Evolutionary conservation across 2,888 invertebrate species (phyloP), one percentile per base, ranked within the genome.

Genomic region (Athalia cordata): DNA sequence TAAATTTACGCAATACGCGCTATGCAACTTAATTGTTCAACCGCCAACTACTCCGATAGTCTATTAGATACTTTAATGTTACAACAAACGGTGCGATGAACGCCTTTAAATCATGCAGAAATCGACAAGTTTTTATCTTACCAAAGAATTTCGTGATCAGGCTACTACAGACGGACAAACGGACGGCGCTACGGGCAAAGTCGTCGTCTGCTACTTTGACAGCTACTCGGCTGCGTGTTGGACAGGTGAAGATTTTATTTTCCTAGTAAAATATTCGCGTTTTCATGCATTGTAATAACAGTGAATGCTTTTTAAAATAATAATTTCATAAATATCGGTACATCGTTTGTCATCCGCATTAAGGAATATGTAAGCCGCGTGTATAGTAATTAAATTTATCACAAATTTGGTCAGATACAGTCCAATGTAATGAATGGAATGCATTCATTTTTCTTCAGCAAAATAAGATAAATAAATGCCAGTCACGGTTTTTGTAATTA

Each of bases 1-100:
- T 89, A 87, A 88, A 88, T 89, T 89, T 89, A 88, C 87, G 88
- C 89, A 89, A 89, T 86, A 85, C 80, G 81, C 80, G 79, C 84
- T 83, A 87, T 83, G 84, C 83, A 84, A 84, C 82, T 85, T 84
- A 85, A 87, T 85, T 84, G 84, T 81, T 82, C 80, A 80, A 47
- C 57, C 57, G 72, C 59, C 72, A 72, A 72, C 7, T 65, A 47
- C 59, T 59, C 43, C 29, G 9, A 45, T 50, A n/a, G 72, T 59
- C 47, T 59, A 72, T n/a, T 66, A 57, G 64, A 55, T 78, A 66
- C 50, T 52, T 66, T 55, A 50, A 62, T 52, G 77, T 55, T 52
- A 29, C 45, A 49, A 65, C 29, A 49, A 66, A 65, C 86, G 86
- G 83, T 85, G 84, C 86, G 85, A 83, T 85, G 85, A 84, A 85